phyloP scores from a whole-genome alignment of 2,888 invertebrate species.

The Ceriagrion tenellum region DNA sequence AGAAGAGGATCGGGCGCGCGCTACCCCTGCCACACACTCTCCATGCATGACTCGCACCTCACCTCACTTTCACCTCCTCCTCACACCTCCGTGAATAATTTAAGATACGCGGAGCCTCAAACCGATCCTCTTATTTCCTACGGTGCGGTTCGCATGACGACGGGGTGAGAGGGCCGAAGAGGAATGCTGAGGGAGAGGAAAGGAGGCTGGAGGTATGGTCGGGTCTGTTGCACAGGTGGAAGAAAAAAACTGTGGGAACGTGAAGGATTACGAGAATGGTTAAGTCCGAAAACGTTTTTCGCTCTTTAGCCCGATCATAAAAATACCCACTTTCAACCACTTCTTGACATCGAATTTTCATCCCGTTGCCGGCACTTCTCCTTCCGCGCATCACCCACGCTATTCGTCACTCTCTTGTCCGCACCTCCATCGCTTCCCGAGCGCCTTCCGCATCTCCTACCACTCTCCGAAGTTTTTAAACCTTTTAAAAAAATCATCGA shows the following conservation, averaged over 20 bases:
- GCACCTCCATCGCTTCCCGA: not conserved
- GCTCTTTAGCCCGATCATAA: not conserved
- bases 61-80: not conserved
- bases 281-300: not conserved
- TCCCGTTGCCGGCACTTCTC: not conserved
- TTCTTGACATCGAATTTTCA: not conserved
- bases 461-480: no score
- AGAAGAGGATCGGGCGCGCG: not conserved
- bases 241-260: not conserved
- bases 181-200: not conserved
- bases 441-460: not conserved
- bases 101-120: not conserved
- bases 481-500: not conserved
- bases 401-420: not conserved
- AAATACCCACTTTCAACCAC: not conserved
- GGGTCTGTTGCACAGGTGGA: not conserved
- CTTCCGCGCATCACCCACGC: not conserved
- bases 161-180: not conserved
- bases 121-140: slow-evolving; percentile 37
- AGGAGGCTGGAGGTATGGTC: not conserved
- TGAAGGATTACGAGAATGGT: not conserved
- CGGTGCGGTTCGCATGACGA: not conserved
- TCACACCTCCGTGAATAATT: slow-evolving; percentile 24
- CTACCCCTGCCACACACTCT: not conserved
- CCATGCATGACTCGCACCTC: not conserved